Base-by-base conservation (phyloP, 2,113 vertebrate species). In the Leucopternis melanops region DNA sequence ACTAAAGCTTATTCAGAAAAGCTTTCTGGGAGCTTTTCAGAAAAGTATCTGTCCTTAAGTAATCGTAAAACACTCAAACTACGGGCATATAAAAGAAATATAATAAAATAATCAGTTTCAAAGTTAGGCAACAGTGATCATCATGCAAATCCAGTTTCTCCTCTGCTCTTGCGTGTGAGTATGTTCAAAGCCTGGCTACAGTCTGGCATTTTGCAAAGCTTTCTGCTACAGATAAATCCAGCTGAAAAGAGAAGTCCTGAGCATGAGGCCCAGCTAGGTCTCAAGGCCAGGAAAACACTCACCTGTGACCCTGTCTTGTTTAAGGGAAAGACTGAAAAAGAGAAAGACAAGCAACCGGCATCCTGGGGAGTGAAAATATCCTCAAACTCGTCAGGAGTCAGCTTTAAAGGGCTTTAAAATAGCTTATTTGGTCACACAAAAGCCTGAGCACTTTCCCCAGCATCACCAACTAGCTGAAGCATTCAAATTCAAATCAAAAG, bases 401-500 rank as follows among this genome's bases (percentile, higher is more conserved):
- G 61, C 55, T 86, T 90, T 58, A 49, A 92, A 84, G 4, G 16
- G 27, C 61, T 90, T 92, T 70, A 82, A 80, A 92, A 32, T 20
- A 77, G 63, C 59, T 92, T 71, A 74, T 71, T 86, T 78, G 44
- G 69, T 67, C 42, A 84, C 69, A 92, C 19, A 85, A 91, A 86
- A 85, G 84, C 47, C 58, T 70, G 45, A 94, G n/a, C 34, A 54
- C 70, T 86, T 80, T 71, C 44, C 38, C 19, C 47, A 88, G 88
- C 32, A 75, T 47, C 71, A 77, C 17, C 45, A 82, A 62, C n/a
- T 13, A 86, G 54, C 75, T 81, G 75, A 71, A 65, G 69, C 63
- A 86, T 88, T 93, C 85, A 85, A 63, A 95, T 93, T 88, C 90
- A 95, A 85, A 92, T 86, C 18, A 47, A 36, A 77, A 93, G 40